A percentile compares a stretch with the other conserved stretches of the same genome.
phyloP scores from a whole-genome alignment of 2,888 invertebrate genomes.

The Steromphala cineraria region DNA sequence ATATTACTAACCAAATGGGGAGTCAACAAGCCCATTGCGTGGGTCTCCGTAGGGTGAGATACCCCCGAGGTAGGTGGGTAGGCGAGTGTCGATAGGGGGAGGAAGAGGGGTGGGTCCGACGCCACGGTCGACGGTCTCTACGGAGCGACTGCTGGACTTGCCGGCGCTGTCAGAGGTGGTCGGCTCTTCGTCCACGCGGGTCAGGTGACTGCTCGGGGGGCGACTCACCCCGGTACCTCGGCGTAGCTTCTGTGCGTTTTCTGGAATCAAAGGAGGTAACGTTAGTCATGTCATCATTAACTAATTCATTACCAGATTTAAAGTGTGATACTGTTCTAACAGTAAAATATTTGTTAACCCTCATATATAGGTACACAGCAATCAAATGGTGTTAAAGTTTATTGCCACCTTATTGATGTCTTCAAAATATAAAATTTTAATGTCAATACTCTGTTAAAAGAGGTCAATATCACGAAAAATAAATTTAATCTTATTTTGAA shows the following conservation, averaged over 20 bases:
- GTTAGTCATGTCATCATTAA: neutral
- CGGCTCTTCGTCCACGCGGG: slow-evolving; percentile 66
- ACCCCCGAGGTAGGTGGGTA: slow-evolving; percentile 48
- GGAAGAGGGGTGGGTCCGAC: slow-evolving; percentile 73
- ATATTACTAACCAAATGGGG: slow-evolving; percentile 48
- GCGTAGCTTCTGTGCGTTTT: slow-evolving; percentile 44
- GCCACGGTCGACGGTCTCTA: slow-evolving; percentile 72
- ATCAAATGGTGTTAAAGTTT: too few species aligned
- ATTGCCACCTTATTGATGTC: too few species aligned
- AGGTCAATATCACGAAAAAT: too few species aligned
- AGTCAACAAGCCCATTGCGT: slow-evolving; percentile 35
- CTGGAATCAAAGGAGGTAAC: slow-evolving; percentile 25
- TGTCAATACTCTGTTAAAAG: too few species aligned
- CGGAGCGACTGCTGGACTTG: slow-evolving; percentile 47
- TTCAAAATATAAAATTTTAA: too few species aligned
- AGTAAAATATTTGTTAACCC: too few species aligned
- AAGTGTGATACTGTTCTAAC: too few species aligned
- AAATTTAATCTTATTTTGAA: too few species aligned
- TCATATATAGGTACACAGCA: too few species aligned
- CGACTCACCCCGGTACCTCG: slow-evolving; percentile 51
- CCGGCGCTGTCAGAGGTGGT: slow-evolving; percentile 42
- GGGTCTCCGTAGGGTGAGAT: slow-evolving; percentile 39
- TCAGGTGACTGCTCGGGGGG: slow-evolving; percentile 59
- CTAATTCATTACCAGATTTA: too few species aligned
- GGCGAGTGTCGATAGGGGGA: slow-evolving; percentile 49